Base-by-base conservation (phyloP, 1,140 invertebrate genomes). In the Stegodyphus mimosarum region DNA sequence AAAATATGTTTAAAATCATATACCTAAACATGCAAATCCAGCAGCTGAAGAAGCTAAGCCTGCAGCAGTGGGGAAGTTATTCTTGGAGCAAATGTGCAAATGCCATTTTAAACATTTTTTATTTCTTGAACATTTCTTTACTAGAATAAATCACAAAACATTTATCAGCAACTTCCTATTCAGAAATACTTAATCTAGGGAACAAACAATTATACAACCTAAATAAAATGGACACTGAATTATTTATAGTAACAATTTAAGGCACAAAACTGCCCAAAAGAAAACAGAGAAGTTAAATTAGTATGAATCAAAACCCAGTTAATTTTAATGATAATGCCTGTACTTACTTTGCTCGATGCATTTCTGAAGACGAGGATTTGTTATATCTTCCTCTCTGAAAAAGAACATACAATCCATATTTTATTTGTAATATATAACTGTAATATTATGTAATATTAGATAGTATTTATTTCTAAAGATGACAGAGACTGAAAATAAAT, bases 31-130 rank as follows among this genome's bases (percentile, higher is more conserved):
- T 48, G 98, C 97, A 92, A 99, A 99, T 48, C 98, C 99, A 80
- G 98, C 97, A 81, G 99, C 98, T 87, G 98, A 99, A 6, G 97
- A 99, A 7, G 99, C 98, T 50, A 99, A 91, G 3, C 99, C 99
- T 87, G 98, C 98, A 48, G 98, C 98, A 18, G 98, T 99, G 18
- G 99, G 98, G 90, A 99, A 99, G 92, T 99, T 99, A 91, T 99
- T 99, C 89, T 94, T 93, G 0, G 98, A 99, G 90, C 94, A 96
- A 87, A 99, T 95, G 87, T 95, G 94, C 49, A 99, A 89, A 89
- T 96, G 94, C 7, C 11, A 75, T 9, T 77, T 55, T 10, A 52
- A 33, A 53, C 50, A 55, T 18, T 83, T 73, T 77, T 66, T 9
- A 18, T 87, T 72, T 60, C 15, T 77, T 55, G 49, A 64, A 64